phyloP scores from a whole-genome alignment of 2,113 vertebrate genomes.

The Heptranchias perlo region DNA sequence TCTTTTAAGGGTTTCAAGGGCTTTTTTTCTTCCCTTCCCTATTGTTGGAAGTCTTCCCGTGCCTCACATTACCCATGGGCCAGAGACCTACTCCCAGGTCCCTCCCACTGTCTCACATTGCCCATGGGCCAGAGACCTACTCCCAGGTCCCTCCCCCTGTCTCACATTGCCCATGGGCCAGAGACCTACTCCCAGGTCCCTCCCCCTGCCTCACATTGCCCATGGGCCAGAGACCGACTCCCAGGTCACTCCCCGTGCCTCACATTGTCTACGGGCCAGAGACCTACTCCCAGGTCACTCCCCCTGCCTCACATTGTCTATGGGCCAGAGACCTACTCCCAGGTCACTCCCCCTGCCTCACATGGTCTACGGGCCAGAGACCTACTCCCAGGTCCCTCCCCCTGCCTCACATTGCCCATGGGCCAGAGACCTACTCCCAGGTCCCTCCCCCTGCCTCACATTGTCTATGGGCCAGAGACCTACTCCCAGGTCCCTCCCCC shows the following conservation, averaged over 20 bases:
- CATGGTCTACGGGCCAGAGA: too few species aligned
- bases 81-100: not conserved
- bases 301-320: not conserved
- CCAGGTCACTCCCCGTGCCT: not conserved
- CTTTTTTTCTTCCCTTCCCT: not conserved
- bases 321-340: not conserved
- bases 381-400: not conserved
- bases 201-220: not conserved
- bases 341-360: not conserved
- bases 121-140: not conserved
- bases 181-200: not conserved
- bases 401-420: too few species aligned
- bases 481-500: too few species aligned
- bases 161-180: not conserved
- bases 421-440: too few species aligned
- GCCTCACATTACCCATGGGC: not conserved
- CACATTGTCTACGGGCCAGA: not conserved
- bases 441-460: too few species aligned
- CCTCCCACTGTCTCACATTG: not conserved
- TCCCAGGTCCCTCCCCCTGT: not conserved
- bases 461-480: too few species aligned
- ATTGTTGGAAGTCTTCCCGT: not conserved
- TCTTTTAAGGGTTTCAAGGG: conserved; percentile 36
- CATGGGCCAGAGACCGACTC: too few species aligned
- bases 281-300: too few species aligned